These are phyloP conservation scores for Harpalus rubripes DNA, from an alignment of 2,888 invertebrate genomes.

Conservation along the genomic window DNA sequence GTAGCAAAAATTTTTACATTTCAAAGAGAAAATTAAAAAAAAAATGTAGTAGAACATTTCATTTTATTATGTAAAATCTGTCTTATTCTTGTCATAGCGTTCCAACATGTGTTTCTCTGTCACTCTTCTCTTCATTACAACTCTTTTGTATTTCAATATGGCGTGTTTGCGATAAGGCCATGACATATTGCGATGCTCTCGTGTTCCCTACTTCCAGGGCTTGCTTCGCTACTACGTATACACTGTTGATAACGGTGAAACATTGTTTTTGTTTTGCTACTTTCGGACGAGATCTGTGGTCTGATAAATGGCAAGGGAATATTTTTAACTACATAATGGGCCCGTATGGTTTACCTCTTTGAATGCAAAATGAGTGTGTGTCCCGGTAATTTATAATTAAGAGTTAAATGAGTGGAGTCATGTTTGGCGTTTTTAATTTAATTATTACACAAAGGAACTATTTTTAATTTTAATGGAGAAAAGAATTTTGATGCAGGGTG, in stretches of 20 bases:
- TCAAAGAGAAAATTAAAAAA: neutral
- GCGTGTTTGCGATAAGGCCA: conserved; percentile 37
- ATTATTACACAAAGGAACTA: neutral
- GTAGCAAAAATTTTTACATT: neutral
- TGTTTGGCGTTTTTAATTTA: conserved; percentile 1
- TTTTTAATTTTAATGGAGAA: conserved; percentile 12
- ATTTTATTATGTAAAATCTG: neutral
- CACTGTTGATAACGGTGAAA: conserved; percentile 51
- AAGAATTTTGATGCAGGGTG: neutral
- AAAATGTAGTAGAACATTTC: neutral
- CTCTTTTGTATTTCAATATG: conserved; percentile 56
- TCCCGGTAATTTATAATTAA: conserved; percentile 9
- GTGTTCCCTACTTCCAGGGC: neutral
- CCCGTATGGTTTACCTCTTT: conserved; percentile 7
- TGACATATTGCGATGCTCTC: conserved; percentile 44
- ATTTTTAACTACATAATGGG: conserved; percentile 37
- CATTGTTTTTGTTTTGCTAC: conserved; percentile 57
- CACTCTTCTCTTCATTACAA: conserved; percentile 31
- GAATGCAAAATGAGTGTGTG: neutral
- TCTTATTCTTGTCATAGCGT: neutral
- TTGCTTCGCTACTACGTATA: neutral
- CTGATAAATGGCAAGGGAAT: conserved; percentile 36
- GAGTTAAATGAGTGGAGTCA: neutral
- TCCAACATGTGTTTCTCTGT: neutral
- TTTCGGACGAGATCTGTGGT: conserved; percentile 32